phyloP scores from a whole-genome alignment of 2,888 invertebrate species.

The Empis stercorea region DNA sequence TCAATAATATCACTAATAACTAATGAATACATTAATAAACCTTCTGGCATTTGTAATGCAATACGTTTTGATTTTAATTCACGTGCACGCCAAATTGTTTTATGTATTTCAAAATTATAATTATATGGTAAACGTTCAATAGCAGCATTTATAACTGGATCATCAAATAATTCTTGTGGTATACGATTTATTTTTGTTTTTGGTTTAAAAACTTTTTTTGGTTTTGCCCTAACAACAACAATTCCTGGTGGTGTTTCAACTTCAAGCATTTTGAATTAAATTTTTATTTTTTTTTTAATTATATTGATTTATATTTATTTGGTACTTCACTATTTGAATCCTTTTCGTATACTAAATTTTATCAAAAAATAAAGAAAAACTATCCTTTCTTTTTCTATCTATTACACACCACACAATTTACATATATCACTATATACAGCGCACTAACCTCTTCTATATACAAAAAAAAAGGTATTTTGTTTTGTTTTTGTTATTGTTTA shows the following conservation, averaged over 20 bases:
- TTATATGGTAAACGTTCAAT: slow-evolving; percentile 72
- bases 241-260: background rate
- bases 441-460: no score
- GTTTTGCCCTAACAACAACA: slow-evolving; percentile 66
- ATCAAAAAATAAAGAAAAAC: no score
- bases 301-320: background rate
- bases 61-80: slow-evolving; percentile 75
- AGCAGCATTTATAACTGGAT: slow-evolving; percentile 58
- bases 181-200: slow-evolving; percentile 64
- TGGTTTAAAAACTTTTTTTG: slow-evolving; percentile 68
- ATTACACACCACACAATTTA: no score
- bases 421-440: no score
- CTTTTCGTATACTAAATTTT: no score
- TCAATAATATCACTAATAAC: slow-evolving; percentile 88
- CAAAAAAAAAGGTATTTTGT: no score
- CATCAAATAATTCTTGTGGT: slow-evolving; percentile 63
- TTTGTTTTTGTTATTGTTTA: no score
- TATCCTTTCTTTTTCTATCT: no score
- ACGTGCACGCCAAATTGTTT: slow-evolving; percentile 92
- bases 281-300: background rate
- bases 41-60: slow-evolving; percentile 96
- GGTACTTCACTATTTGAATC: no score
- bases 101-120: slow-evolving; percentile 96
- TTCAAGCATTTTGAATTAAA: background rate
- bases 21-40: slow-evolving; percentile 81